Base-by-base conservation (phyloP, 2,113 vertebrate genomes). In the Elephantulus edwardii region DNA sequence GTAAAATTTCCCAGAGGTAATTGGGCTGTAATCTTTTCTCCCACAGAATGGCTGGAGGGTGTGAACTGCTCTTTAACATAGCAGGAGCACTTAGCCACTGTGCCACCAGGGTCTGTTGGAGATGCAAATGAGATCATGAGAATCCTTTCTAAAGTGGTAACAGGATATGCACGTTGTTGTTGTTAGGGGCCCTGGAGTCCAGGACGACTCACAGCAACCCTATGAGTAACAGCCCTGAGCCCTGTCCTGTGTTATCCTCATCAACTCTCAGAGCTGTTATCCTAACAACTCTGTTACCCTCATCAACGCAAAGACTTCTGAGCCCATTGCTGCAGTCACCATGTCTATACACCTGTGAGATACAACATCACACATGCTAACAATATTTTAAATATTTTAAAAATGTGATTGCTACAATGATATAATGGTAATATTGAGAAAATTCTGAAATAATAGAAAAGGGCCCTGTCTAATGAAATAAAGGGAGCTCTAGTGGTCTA, bases 331-430 rank as follows among this genome's bases (percentile, higher is more conserved):
- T n/a, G n/a, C n/a, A n/a, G n/a, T n/a, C n/a, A n/a, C n/a, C n/a
- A n/a, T n/a, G n/a, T n/a, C n/a, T 20, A 60, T 26, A 60, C 4
- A 0, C 40, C 38, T 12, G 2, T 33, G 4, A 64, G 79, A n/a
- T 4, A 14, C 2, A n/a, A 19, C 17, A 24, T 19, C 52, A 17
- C 0, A 14, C 0, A 33, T 24, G 16, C n/a, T 60, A 50, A 68
- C 33, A 38, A n/a, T 83, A 42, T 8, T 3, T 17, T 4, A 14
- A 24, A 52, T 42, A 9, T 12, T n/a, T n/a, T n/a, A 44, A 64
- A 6, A 64, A 42, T 22, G 42, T 33, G 12, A 35, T 52, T 33
- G 52, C 33, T 68, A 77, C 66, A 20, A 40, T 76, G 62, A 50
- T 20, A 2, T 13, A 19, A 68, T 22, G 83, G n/a, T n/a, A 2